A percentile compares a stretch with the other conserved stretches of the same genome.
These are phyloP conservation scores for Gymnothorax reevesii DNA, from an alignment of 2,797 vertebrate species.

Conservation along the genomic window DNA sequence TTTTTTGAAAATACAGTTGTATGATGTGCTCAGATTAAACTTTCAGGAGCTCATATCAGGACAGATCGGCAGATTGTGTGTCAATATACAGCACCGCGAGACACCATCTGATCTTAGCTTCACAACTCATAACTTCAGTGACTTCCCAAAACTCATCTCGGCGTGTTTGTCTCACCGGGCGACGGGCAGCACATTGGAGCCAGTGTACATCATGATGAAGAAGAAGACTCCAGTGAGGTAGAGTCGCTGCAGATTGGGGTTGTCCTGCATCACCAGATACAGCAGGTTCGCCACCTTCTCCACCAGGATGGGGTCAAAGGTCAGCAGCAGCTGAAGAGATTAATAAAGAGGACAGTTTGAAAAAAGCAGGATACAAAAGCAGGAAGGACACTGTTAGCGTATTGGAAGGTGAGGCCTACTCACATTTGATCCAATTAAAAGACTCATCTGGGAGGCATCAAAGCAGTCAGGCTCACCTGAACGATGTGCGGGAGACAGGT, in stretches of 20 bases:
- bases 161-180: constrained; percentile 79
- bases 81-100: too few species aligned
- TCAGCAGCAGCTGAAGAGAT: constrained; percentile 84
- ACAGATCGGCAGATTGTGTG: not conserved
- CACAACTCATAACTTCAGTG: not conserved
- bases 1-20: too few species aligned
- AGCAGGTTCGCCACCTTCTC: constrained; percentile 94
- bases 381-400: not conserved
- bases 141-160: not conserved
- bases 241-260: constrained; percentile 94
- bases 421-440: not conserved
- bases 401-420: not conserved
- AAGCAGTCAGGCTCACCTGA: constrained; percentile 74
- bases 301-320: constrained; percentile 98
- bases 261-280: constrained; percentile 94
- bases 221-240: constrained; percentile 97
- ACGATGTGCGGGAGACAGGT: constrained; percentile 96
- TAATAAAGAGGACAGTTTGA: not conserved
- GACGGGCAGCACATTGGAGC: constrained; percentile 96
- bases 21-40: not conserved
- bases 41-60: not conserved
- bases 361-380: too few species aligned
- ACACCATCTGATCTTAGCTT: too few species aligned
- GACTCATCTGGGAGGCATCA: not conserved
- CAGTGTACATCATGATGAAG: constrained; percentile 99